Base-by-base conservation (phyloP, 2,113 vertebrate genomes). In the Spermophilus dauricus region DNA sequence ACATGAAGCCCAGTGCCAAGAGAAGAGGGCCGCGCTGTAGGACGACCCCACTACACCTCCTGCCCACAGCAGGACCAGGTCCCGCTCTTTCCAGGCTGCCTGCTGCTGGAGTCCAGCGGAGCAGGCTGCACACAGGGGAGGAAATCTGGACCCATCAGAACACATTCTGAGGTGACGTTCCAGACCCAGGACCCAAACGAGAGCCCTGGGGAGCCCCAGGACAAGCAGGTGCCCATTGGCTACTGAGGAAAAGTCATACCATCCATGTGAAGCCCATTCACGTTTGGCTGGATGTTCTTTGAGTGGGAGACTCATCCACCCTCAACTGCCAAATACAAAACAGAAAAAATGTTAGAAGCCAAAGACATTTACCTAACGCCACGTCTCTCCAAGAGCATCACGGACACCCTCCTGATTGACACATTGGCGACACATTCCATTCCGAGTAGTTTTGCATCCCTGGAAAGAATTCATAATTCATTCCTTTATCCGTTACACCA, bases 321-420 rank as follows among this genome's bases (percentile, higher is more conserved):
- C 39, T 2, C 17, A 17, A 7, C 20, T 4, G 65, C 73, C 42
- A 34, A 28, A 48, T 67, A 72, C 51, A 70, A 75, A 86, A 72
- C 82, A 45, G n/a, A 6, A 18, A 77, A 10, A 10, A 6, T 24
- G 56, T 10, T 11, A 42, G 85, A 63, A 61, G 84, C 12, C 87
- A 45, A 18, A 5, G 69, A 18, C 0, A 0, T 12, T 28, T 0
- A 34, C 70, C 10, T 5, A 5, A 20, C 0, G 1, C 22, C 63
- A 9, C 7, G 51, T 22, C 67, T 26, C 28, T 48, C 39, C n/a
- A 0, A 11, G 67, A 6, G 39, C 0, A 16, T 3, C 0, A 34
- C 48, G 24, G 67, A n/a, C 11, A 2, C 10, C 26, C 0, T 20
- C 2, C 1, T 5, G 20, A 20, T n/a, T n/a, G n/a, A n/a, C n/a